Conservation (phyloP, 2,888 invertebrate species). For the Polyploca ridens region DNA sequence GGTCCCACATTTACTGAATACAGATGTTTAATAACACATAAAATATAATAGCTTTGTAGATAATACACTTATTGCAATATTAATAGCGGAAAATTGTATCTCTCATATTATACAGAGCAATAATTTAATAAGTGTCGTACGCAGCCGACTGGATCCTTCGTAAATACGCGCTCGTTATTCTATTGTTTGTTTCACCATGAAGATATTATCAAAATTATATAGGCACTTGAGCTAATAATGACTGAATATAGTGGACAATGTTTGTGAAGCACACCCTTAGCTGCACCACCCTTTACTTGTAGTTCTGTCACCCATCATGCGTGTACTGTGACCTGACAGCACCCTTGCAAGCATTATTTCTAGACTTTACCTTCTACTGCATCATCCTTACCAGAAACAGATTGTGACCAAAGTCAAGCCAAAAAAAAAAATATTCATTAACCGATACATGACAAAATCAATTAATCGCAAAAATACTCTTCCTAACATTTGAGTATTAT, state of each 20-base stretch:
- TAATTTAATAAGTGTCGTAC: constrained; percentile 35
- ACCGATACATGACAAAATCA: no score
- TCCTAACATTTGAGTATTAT: no score
- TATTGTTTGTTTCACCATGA: neutral
- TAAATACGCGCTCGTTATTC: neutral
- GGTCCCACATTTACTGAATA: constrained; percentile 22
- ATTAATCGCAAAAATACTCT: no score
- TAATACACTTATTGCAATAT: constrained; percentile 41
- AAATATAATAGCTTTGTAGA: constrained; percentile 27
- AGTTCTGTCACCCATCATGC: no score
- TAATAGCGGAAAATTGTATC: constrained; percentile 45
- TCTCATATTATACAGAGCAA: constrained; percentile 40
- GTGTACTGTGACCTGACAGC: no score
- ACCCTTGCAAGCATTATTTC: no score
- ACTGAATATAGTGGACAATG: neutral
- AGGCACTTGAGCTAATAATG: neutral
- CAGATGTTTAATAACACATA: constrained; percentile 46
- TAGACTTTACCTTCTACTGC: no score
- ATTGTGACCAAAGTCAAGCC: no score
- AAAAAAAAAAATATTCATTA: no score
- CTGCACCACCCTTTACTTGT: no score
- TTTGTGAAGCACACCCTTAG: constrained; percentile 7
- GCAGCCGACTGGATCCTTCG: constrained; percentile 11
- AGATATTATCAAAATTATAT: neutral
- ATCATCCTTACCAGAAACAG: no score